Percentiles rank a stretch among this genome's conserved stretches.
Conservation (phyloP, 2,888 invertebrate species). For the Coleophora flavipennella region DNA sequence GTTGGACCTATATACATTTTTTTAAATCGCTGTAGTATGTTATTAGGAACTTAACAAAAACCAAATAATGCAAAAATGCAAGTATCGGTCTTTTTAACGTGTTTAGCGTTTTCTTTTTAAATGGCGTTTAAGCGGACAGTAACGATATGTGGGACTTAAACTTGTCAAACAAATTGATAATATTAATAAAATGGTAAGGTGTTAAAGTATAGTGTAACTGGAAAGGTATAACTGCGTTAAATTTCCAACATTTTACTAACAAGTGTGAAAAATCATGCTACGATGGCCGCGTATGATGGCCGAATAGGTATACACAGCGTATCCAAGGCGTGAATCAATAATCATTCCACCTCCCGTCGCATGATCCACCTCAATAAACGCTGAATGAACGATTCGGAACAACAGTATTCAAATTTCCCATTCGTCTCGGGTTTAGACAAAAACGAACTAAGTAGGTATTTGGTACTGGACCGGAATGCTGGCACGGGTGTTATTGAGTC, state of each 20-base stretch:
- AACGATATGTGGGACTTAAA: too few species aligned
- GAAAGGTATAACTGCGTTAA: background rate
- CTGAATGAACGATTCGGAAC: conserved; percentile 55
- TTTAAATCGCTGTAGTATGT: too few species aligned
- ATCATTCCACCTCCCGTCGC: conserved; percentile 60
- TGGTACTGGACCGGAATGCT: conserved; percentile 52
- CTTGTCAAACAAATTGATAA: too few species aligned
- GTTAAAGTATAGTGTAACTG: too few species aligned
- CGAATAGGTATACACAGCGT: too few species aligned
- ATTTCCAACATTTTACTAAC: conserved; percentile 4
- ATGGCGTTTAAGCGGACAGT: too few species aligned
- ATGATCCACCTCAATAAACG: conserved; percentile 53
- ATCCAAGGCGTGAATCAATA: conserved; percentile 57
- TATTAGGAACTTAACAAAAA: too few species aligned
- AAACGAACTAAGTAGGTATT: conserved; percentile 70
- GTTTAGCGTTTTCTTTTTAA: too few species aligned
- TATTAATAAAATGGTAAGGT: too few species aligned
- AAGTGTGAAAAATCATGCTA: conserved; percentile 45
- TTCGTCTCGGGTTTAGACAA: conserved; percentile 69
- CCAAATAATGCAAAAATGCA: too few species aligned
- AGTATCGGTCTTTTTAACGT: too few species aligned
- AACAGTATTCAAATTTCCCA: conserved; percentile 67
- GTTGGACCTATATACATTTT: too few species aligned
- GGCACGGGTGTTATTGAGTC: conserved; percentile 42
- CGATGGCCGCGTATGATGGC: conserved; percentile 5